Percentiles rank a stretch among this genome's conserved stretches.
Evolutionary conservation across 92 coral and sea anemone genomes (phyloP).

Genomic region (Nematostella vectensis): DNA sequence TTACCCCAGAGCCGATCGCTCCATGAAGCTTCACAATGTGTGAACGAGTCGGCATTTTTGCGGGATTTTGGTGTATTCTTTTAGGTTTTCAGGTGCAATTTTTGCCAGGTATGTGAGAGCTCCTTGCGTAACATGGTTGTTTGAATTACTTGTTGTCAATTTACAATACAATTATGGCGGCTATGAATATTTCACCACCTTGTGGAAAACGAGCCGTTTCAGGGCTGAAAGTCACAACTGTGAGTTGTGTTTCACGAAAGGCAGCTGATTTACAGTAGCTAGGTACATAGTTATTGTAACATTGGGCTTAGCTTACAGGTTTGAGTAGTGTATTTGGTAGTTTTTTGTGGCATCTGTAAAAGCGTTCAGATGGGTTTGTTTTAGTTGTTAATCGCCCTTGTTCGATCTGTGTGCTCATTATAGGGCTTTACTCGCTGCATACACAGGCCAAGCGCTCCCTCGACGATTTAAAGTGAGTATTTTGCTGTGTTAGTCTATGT

Average conservation of each 20-base stretch:
- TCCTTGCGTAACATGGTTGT: slow-evolving; percentile 65
- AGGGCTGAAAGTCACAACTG: slow-evolving; percentile 29
- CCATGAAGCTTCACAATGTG: slow-evolving; percentile 17
- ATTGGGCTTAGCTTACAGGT: not conserved
- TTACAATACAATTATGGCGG: slow-evolving; percentile 88
- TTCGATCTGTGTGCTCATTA: slow-evolving; percentile 26
- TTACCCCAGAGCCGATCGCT: too few relatives aligned
- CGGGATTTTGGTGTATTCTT: slow-evolving; percentile 5
- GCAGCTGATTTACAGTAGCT: slow-evolving; percentile 3
- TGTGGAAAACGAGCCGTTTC: slow-evolving; percentile 38
- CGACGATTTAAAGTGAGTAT: slow-evolving; percentile 57
- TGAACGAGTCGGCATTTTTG: not conserved
- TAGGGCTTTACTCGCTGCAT: slow-evolving; percentile 27
- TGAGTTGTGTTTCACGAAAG: slow-evolving; percentile 8
- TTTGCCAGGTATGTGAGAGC: slow-evolving; percentile 16
- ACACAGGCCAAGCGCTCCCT: slow-evolving; percentile 47
- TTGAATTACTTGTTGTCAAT: slow-evolving; percentile 91
- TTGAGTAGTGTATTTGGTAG: slow-evolving; percentile 9
- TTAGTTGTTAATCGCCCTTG: slow-evolving; percentile 21
- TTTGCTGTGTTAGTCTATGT: slow-evolving; percentile 47
- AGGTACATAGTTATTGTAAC: not conserved
- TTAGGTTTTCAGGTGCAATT: not conserved
- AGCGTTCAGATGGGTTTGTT: slow-evolving; percentile 4
- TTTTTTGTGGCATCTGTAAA: slow-evolving; percentile 14
- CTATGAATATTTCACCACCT: slow-evolving; percentile 97